Percentiles rank a stretch among this genome's conserved stretches.
Evolutionary conservation across 2,113 vertebrate species (phyloP).

Genomic region (Pelmatolapia mariae): DNA sequence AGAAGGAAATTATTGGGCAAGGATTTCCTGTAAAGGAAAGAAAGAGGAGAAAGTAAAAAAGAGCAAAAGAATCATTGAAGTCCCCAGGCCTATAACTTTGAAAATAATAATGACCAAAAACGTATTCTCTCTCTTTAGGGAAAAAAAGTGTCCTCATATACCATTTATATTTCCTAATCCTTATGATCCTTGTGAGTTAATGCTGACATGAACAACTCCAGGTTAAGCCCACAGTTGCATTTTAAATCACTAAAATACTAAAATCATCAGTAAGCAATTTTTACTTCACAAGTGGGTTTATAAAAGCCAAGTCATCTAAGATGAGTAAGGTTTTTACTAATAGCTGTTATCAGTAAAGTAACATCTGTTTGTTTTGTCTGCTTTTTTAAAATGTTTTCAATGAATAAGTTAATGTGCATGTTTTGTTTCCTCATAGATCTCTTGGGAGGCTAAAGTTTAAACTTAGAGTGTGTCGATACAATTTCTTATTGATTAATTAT

Average conservation of each 20-base stretch:
- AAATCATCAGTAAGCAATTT: neutral
- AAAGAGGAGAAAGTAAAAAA: neutral
- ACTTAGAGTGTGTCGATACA: neutral
- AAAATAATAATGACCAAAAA: slow-evolving; percentile 16
- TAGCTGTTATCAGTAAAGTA: neutral
- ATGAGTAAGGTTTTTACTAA: neutral
- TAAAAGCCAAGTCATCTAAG: neutral
- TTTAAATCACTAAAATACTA: neutral
- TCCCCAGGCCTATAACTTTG: neutral
- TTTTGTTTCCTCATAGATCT: neutral
- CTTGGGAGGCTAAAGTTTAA: neutral
- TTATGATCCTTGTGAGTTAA: slow-evolving; percentile 22
- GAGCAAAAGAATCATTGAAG: neutral
- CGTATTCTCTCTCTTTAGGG: neutral
- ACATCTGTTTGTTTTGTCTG: neutral
- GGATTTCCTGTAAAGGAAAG: neutral
- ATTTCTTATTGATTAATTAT: neutral
- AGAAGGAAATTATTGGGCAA: slow-evolving; percentile 9
- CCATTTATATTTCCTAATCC: slow-evolving; percentile 13
- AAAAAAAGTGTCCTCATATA: slow-evolving; percentile 1
- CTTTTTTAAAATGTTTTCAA: neutral
- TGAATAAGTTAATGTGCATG: neutral
- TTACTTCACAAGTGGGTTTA: neutral
- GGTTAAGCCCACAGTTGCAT: neutral
- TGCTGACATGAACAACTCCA: slow-evolving; percentile 5